These are phyloP conservation scores for Euglossa dilemma DNA, from an alignment of 1,140 invertebrate species.

Conservation along the genomic window DNA sequence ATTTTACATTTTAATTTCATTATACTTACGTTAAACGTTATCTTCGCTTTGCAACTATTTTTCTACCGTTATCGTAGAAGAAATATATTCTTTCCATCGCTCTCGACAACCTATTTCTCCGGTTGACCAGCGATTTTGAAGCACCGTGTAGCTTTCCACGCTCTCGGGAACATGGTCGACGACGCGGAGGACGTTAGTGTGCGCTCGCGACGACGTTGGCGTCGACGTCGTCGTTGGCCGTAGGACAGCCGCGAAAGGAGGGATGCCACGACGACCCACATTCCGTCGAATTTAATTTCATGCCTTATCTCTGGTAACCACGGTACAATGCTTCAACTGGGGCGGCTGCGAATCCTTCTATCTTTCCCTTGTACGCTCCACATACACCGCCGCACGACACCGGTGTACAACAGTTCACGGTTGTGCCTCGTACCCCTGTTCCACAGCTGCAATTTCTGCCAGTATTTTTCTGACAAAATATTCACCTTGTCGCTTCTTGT, in stretches of 20 bases:
- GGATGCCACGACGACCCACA: constrained; percentile 70
- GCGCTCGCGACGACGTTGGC: neutral
- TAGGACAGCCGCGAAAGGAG: constrained; percentile 50
- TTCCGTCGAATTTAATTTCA: constrained; percentile 78
- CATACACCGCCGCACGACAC: constrained; percentile 22
- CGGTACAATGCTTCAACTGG: constrained; percentile 70
- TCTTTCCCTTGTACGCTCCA: constrained; percentile 48
- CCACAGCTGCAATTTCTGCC: neutral
- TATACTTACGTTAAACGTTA: too few relatives aligned
- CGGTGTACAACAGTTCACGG: constrained; percentile 2
- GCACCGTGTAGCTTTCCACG: neutral
- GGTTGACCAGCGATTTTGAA: neutral
- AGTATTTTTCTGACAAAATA: constrained; percentile 12
- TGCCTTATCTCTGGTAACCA: constrained; percentile 76
- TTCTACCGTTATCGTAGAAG: too few relatives aligned
- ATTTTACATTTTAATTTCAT: too few relatives aligned
- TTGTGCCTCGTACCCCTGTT: neutral
- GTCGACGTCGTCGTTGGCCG: constrained; percentile 48
- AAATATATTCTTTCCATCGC: too few relatives aligned
- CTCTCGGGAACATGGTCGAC: constrained; percentile 15
- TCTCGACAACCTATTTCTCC: neutral
- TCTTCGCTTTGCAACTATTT: too few relatives aligned
- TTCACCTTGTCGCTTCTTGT: neutral
- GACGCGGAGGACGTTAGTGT: neutral
- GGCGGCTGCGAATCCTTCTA: constrained; percentile 65